A percentile compares a stretch with the other conserved stretches of the same genome.
phyloP scores from a whole-genome alignment of 2,797 vertebrate species.

The Eulemur mongoz region DNA sequence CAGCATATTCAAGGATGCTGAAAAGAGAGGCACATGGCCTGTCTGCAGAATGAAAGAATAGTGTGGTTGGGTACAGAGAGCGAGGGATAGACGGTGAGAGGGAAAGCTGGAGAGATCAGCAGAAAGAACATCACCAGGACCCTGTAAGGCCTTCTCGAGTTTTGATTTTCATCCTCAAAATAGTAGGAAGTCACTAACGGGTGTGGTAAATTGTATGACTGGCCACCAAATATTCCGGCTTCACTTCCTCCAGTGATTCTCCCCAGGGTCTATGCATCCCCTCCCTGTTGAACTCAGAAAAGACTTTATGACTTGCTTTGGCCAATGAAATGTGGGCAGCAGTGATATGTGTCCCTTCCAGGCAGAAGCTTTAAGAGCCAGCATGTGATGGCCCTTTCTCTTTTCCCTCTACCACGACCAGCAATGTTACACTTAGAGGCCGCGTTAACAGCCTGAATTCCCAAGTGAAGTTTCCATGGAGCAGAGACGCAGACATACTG shows the following conservation, averaged over 20 bases:
- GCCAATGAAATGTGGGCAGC: neutral
- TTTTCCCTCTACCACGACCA: neutral
- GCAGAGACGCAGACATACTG: neutral
- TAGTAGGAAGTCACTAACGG: neutral
- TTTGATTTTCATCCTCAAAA: neutral
- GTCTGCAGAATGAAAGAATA: neutral
- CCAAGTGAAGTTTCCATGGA: neutral
- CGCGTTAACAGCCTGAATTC: neutral
- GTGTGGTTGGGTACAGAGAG: neutral
- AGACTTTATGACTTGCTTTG: neutral
- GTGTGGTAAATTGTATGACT: neutral
- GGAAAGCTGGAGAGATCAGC: neutral
- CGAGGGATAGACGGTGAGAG: neutral
- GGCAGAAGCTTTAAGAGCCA: neutral
- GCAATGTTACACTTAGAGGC: neutral
- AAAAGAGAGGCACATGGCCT: neutral
- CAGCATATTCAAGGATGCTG: neutral
- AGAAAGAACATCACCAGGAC: neutral
- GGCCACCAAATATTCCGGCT: neutral
- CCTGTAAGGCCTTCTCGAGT: neutral
- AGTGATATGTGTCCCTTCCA: neutral
- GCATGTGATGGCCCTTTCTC: neutral
- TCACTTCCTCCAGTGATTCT: neutral
- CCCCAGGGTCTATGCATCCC: rapidly evolving
- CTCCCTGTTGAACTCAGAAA: neutral